Base-by-base conservation (phyloP, 2,888 invertebrate species). In the Sphinx pinastri region DNA sequence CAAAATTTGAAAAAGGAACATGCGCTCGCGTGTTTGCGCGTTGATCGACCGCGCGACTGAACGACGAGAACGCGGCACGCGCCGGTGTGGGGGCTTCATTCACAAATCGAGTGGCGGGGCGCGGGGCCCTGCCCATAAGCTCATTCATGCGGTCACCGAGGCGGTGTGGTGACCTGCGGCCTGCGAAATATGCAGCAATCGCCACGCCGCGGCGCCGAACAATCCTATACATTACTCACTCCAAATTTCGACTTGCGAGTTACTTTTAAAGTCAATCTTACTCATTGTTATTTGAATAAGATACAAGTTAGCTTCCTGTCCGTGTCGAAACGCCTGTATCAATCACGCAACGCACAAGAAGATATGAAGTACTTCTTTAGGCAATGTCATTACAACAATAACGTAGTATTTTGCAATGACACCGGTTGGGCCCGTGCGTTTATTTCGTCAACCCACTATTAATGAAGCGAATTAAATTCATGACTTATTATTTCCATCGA, bases 11-110 rank as follows among this genome's bases (percentile, higher is more conserved):
- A 78, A 79, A 74, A 76, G 79, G 79, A 79, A 81, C 86, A 83
- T 88, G 91, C 91, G 88, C 87, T 88, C 90, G 88, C 88, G 92
- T 88, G 84, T 79, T 83, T 75, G 87, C 87, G 92, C 93, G 88
- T 85, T 86, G 88, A 84, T 83, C 85, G 87, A 85, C 87, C 82
- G 87, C 89, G 89, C 92, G 91, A 92, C 92, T 92, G 91, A 92
- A 79, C 85, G 87, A 81, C 84, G 80, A 81, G 85, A 84, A 85
- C 87, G 81, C 86, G 89, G 93, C 93, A 91, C 93, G 90, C 89
- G 91, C 93, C 90, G 89, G 88, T 84, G 89, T 84, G 89, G 90
- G 90, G 88, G 88, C 86, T 92, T 90, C 94, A 94, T 94, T 94
- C 93, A 94, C 92, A 90, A 90, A 88, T 77, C 86, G 84, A 86